Percentiles rank a stretch among this genome's conserved stretches.
These are phyloP conservation scores for Anser brachyrhynchus DNA, from an alignment of 2,113 vertebrate species.

Conservation along the genomic window DNA sequence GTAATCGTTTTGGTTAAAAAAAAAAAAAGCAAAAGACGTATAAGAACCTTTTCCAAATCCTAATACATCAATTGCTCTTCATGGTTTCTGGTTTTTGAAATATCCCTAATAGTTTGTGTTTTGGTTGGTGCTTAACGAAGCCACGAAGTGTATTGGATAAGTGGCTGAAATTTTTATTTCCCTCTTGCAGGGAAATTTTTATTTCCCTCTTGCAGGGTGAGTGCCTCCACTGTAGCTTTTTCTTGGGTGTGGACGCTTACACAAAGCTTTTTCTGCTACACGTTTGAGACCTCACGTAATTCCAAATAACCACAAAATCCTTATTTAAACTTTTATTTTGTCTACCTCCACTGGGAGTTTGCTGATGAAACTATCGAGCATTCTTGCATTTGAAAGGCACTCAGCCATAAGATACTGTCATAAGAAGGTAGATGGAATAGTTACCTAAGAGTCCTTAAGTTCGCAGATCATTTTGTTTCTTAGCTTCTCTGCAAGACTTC, in stretches of 20 bases:
- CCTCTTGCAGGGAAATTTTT: background rate
- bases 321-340: constrained; percentile 28
- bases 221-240: background rate
- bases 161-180: background rate
- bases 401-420: background rate
- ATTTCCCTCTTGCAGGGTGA: background rate
- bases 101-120: background rate
- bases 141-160: background rate
- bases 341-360: constrained; percentile 3
- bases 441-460: background rate
- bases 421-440: background rate
- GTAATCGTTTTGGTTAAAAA: background rate
- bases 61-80: background rate
- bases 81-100: constrained; percentile 6
- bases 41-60: background rate
- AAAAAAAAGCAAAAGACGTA: background rate
- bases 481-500: background rate
- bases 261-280: background rate
- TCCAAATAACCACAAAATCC: constrained; percentile 29
- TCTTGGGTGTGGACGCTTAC: background rate
- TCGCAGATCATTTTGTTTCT: background rate
- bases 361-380: background rate
- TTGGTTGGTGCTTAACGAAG: constrained; percentile 26
- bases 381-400: background rate
- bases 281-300: background rate